phyloP scores from a whole-genome alignment of 2,797 vertebrate species.

The Cirrhinus molitorella region DNA sequence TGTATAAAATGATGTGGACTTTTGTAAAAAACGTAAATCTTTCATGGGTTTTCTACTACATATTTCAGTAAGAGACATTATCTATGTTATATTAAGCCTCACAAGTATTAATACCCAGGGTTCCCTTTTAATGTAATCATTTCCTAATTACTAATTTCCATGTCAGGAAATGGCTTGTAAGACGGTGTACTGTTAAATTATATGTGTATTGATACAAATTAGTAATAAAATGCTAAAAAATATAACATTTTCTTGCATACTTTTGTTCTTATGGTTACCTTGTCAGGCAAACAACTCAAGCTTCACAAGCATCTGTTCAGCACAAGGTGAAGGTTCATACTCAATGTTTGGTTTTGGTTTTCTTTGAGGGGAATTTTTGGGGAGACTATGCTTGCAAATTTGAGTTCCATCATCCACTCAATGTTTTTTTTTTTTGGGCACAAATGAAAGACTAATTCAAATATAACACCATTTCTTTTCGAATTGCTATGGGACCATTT shows the following conservation, averaged over 20 bases:
- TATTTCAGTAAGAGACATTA: no score
- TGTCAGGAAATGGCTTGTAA: background rate
- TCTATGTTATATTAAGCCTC: no score
- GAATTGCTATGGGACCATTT: background rate
- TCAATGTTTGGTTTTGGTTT: background rate
- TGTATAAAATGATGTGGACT: no score
- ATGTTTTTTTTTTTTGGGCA: background rate
- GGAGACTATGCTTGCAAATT: no score
- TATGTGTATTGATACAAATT: background rate
- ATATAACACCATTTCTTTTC: slow-evolving; percentile 16
- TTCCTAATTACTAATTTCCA: background rate
- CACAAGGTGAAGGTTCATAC: background rate
- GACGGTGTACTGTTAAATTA: background rate
- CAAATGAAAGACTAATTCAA: slow-evolving; percentile 25
- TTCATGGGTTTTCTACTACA: no score
- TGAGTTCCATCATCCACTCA: background rate
- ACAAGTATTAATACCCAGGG: no score
- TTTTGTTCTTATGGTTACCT: background rate
- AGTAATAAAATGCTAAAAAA: background rate
- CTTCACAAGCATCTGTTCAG: background rate
- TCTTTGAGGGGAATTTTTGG: background rate
- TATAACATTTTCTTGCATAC: background rate
- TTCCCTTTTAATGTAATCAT: no score
- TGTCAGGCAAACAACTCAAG: background rate
- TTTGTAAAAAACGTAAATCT: no score